phyloP scores from a whole-genome alignment of 2,797 vertebrate genomes.

The Propithecus perrieri region DNA sequence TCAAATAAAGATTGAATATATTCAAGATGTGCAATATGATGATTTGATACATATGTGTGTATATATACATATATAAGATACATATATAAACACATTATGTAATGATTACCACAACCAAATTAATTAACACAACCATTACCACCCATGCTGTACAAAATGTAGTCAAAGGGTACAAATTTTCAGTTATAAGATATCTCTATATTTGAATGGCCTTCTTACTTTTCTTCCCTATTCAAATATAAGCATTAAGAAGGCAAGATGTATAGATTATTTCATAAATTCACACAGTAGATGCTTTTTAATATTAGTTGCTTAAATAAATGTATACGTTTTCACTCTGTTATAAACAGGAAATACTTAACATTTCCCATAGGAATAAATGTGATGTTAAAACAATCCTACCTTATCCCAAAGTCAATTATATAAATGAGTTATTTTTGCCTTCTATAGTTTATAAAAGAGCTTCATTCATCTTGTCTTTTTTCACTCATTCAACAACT shows the following conservation, averaged over 20 bases:
- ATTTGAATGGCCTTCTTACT: neutral
- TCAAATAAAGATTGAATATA: neutral
- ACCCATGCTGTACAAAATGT: neutral
- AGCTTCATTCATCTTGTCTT: neutral
- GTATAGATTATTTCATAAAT: neutral
- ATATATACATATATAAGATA: neutral
- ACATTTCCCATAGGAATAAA: neutral
- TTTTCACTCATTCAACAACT: neutral
- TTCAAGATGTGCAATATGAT: neutral
- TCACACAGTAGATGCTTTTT: neutral
- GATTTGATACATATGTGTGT: neutral
- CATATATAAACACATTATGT: neutral
- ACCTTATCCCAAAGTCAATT: neutral
- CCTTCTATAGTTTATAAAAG: neutral
- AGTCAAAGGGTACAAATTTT: neutral
- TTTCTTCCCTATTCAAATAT: neutral
- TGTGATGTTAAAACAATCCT: neutral
- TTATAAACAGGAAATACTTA: neutral
- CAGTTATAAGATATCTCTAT: neutral
- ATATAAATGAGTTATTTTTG: neutral
- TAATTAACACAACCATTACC: neutral
- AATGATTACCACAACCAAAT: neutral
- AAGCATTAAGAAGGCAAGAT: neutral
- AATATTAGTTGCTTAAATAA: neutral
- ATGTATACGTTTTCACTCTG: neutral